These are phyloP conservation scores for Parazoanthus atlanticus DNA, from an alignment of 92 coral and sea anemone genomes.

Conservation along the genomic window DNA sequence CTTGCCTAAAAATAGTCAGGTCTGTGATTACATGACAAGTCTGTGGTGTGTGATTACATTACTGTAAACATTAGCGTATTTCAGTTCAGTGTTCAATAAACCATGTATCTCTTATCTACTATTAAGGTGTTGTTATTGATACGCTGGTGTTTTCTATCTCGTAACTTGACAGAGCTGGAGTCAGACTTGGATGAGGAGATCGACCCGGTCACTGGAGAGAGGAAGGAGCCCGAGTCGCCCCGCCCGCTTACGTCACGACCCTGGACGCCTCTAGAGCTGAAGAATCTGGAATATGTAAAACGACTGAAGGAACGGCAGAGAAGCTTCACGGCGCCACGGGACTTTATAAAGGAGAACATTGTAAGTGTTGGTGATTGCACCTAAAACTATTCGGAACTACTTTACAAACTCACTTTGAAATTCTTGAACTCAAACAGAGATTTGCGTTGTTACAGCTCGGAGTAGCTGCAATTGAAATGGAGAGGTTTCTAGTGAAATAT, in stretches of 20 bases:
- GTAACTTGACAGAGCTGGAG: conserved; percentile 50
- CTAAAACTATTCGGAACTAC: too few relatives aligned
- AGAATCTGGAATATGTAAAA: conserved; percentile 69
- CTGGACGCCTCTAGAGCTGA: conserved; percentile 85
- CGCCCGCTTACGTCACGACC: conserved; percentile 67
- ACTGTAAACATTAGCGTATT: too few relatives aligned
- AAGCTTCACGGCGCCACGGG: conserved; percentile 29
- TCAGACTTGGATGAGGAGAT: conserved; percentile 55
- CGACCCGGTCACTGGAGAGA: conserved; percentile 16
- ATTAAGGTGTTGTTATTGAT: background rate
- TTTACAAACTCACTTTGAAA: background rate
- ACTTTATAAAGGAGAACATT: conserved; percentile 86
- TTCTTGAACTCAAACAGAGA: background rate
- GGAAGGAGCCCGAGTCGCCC: conserved; percentile 42
- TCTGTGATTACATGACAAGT: background rate
- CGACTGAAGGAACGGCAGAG: conserved; percentile 68
- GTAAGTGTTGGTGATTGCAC: conserved; percentile 61
- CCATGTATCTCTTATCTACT: too few relatives aligned
- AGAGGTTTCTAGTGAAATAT: background rate
- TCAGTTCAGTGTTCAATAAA: too few relatives aligned
- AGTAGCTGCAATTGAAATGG: background rate
- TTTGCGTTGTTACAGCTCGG: background rate
- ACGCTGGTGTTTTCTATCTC: background rate
- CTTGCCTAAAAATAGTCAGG: too few relatives aligned
- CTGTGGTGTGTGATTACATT: too few relatives aligned